These are phyloP conservation scores for Phrynocephalus forsythii DNA, from an alignment of 2,797 vertebrate genomes.

Conservation along the genomic window DNA sequence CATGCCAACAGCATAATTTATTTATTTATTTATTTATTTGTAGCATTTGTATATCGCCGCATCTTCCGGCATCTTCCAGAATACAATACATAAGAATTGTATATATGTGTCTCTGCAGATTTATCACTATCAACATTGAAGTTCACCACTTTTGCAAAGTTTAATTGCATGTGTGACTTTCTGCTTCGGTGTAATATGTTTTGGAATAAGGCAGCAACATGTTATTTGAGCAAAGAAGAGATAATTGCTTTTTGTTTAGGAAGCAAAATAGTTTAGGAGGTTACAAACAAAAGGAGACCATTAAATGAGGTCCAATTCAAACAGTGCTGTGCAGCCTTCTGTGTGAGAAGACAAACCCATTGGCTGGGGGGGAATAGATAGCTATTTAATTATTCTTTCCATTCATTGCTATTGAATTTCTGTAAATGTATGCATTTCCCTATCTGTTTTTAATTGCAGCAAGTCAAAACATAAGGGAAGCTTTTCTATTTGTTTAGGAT, in stretches of 20 bases:
- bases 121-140: conserved; percentile 39
- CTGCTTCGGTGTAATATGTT: conserved; percentile 20
- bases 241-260: conserved; percentile 36
- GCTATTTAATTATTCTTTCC: conserved; percentile 11
- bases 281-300: conserved; percentile 1
- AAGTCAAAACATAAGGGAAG: conserved; percentile 20
- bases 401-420: background rate
- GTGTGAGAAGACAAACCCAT: background rate
- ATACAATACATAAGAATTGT: conserved; percentile 24
- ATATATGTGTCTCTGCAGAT: background rate
- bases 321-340: background rate
- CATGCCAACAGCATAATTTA: background rate
- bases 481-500: background rate
- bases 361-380: background rate
- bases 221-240: conserved; percentile 21
- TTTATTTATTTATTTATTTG: too few relatives aligned
- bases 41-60: too few relatives aligned
- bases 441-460: conserved; percentile 8
- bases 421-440: conserved; percentile 3
- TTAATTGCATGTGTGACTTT: conserved; percentile 40
- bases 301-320: conserved; percentile 15
- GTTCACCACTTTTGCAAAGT: conserved; percentile 22
- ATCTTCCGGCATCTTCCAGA: too few relatives aligned
- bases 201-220: conserved; percentile 3
- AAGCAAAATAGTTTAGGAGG: conserved; percentile 11